Evolutionary conservation across 2,113 vertebrate species (phyloP).

Genomic region (Eupsittula cactorum): DNA sequence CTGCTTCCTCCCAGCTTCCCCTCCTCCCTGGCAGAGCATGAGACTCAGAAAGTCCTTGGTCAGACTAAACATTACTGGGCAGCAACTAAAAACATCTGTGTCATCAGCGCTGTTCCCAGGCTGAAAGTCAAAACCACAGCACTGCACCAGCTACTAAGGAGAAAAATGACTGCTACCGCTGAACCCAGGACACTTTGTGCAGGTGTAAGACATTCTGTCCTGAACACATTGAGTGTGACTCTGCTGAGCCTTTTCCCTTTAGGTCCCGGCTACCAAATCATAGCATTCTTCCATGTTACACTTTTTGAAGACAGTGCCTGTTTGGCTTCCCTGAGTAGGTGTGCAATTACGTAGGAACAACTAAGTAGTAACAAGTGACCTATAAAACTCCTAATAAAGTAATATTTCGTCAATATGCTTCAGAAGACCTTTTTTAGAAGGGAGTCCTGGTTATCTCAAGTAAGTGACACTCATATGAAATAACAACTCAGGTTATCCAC

Average conservation of each 20-base stretch:
- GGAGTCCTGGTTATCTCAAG: background rate
- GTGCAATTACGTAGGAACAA: background rate
- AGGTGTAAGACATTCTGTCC: background rate
- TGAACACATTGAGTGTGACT: background rate
- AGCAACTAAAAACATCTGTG: too few species aligned
- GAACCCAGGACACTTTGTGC: background rate
- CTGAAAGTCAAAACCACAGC: too few species aligned
- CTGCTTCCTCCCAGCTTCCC: too few species aligned
- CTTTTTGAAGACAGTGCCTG: background rate
- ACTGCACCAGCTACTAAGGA: too few species aligned
- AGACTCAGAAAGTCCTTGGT: too few species aligned
- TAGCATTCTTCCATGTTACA: background rate
- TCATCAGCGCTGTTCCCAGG: too few species aligned
- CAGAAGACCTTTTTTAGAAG: conserved; percentile 6
- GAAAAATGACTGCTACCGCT: too few species aligned
- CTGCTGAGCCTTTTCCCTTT: background rate
- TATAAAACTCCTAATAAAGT: background rate
- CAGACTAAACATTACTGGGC: too few species aligned
- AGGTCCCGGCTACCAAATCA: background rate
- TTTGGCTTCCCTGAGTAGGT: background rate
- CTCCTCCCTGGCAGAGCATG: too few species aligned
- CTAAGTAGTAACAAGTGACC: background rate
- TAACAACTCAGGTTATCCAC: background rate
- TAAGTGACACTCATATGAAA: background rate
- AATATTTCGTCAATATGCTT: background rate